Evolutionary conservation across 2,888 invertebrate species (phyloP), one percentile per base, ranked within the genome.

Genomic region (Plutella xylostella): DNA sequence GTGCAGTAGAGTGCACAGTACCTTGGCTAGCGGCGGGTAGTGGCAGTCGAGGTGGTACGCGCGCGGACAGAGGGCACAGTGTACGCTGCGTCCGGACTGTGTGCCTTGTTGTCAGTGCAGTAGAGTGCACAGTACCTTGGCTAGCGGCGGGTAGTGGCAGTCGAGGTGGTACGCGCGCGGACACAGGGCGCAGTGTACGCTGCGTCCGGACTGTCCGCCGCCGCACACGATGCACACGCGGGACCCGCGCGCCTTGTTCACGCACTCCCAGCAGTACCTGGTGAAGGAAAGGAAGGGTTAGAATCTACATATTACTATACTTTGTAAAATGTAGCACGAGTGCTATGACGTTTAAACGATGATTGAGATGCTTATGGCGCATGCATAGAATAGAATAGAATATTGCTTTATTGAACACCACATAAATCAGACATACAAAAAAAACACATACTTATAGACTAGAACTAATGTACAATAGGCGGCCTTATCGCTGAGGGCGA

Each of bases 151-250:
- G 68, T 93, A 92, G 63, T 96, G 90, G 71, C 98, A 98, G 74
- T 96, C 96, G 51, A 92, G 91, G 70, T 98, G 97, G 79, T 94
- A 96, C 43, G 95, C 94, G 45, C 96, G 87, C 3, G 94, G 93
- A 72, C 98, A 98, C 45, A 93, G 82, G 66, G 96, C 94, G 71
- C 97, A 98, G 42, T 92, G 88, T 38, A 96, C 89, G 68, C 97
- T 87, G 52, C 89, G 85, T 0, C 71, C 72, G 11, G 56, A 51
- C 12, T 51, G 40, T 56, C 87, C 87, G 15, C 87, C 88, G 30
- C 97, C 97, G 72, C 98, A 98, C 49, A 97, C 95, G 53, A 97
- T 92, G 82, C 98, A 98, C 65, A 95, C 94, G 46, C 94, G 88
- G 64, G 94, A 93, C 22, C 96, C 96, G 19, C 96, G 93, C 4